Evolutionary conservation across 2,113 vertebrate species (phyloP), one percentile per base, ranked within the genome.

Genomic region (Gobio gobio): DNA sequence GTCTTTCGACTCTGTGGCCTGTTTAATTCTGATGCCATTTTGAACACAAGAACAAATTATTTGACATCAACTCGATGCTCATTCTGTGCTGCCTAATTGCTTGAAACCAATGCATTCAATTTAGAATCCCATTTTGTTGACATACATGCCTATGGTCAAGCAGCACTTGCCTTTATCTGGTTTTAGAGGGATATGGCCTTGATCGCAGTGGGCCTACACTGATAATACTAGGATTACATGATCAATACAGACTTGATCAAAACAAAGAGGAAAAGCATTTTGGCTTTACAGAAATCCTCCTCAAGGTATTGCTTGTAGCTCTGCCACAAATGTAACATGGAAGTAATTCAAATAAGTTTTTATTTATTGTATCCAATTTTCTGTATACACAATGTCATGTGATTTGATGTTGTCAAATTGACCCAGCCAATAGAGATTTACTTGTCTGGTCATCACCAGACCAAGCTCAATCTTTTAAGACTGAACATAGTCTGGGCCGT

Each of bases 211-310:
- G 85, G 90, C 89, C 89, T 83, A 10, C 86, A 8, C 72, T 87
- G 90, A 92, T 92, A 91, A 93, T 85, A 87, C 83, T 86, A 79
- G 88, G 90, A 93, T 93, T 90, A 93, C 89, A 85, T 82, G 89
- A 92, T 93, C 86, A 92, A 89, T 91, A 86, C 66, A 26, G 40
- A 47, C 63, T 83, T 78, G 82, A 59, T 75, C 14, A 82, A 79
- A 79, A 79, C 36, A 61, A 3, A 40, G 74, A 26, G 43, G 29
- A 61, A 78, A 78, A 43, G 54, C 22, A 18, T 78, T 61, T 51
- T 66, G 83, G 75, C 29, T 49, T 78, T 85, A 18, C 47, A 68
- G 33, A 77, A 33, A 77, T 49, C 58, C 70, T 45, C 16, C 29
- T 45, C 2, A 54, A 26, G 56, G 13, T 3, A 26, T 61, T 22